These are phyloP conservation scores for Epinephelus cyanopodus DNA, from an alignment of 2,113 vertebrate species.

Conservation along the genomic window DNA sequence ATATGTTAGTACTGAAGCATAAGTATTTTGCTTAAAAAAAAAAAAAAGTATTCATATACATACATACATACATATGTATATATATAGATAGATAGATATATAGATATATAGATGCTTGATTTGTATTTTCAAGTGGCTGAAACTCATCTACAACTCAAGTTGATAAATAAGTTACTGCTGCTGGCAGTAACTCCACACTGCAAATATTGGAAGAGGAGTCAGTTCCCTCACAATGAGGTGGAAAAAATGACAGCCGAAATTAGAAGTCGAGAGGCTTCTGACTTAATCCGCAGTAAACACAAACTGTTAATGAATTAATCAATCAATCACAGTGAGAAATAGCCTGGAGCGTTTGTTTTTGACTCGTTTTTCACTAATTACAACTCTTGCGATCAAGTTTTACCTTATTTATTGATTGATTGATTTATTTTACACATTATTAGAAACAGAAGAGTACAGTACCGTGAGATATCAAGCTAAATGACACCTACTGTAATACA, in stretches of 20 bases:
- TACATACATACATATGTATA: too few relatives aligned
- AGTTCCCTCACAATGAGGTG: background rate
- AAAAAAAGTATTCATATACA: background rate
- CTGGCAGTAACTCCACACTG: background rate
- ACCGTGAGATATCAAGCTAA: background rate
- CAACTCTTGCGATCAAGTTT: background rate
- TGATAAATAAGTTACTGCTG: constrained; percentile 2
- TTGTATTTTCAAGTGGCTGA: constrained; percentile 9
- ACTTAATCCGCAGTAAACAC: constrained; percentile 31
- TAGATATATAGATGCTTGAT: too few relatives aligned
- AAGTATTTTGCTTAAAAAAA: background rate
- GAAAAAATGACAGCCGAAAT: constrained; percentile 21
- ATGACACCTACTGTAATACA: background rate
- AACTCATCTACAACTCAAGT: background rate
- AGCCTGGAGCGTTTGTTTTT: constrained; percentile 26
- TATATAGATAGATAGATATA: too few relatives aligned
- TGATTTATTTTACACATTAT: background rate
- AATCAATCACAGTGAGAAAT: constrained; percentile 59
- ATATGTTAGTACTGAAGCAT: background rate
- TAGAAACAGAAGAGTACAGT: constrained; percentile 9
- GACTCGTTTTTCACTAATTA: constrained; percentile 34
- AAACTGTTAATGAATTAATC: constrained; percentile 62
- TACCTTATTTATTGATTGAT: background rate
- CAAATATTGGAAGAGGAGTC: constrained; percentile 7
- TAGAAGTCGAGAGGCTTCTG: constrained; percentile 14